Evolutionary conservation across 2,113 vertebrate genomes (phyloP), one percentile per base, ranked within the genome.

Genomic region (Elgaria multicarinata): DNA sequence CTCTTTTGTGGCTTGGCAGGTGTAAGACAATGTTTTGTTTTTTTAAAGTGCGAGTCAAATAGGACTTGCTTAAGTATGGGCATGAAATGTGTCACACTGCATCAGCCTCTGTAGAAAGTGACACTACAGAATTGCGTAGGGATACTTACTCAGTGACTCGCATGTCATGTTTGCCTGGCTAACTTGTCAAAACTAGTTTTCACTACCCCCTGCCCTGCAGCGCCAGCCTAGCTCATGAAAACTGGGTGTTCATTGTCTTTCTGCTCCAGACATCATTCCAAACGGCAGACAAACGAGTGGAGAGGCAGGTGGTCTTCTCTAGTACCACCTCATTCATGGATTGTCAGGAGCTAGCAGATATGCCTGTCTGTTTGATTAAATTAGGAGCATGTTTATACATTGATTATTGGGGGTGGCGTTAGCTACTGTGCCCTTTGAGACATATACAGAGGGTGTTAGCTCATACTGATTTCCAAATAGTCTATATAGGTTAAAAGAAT

Each of bases 141-240:
- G 86, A 93, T 89, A 84, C 90, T 95, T 91, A 88, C 89, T 94
- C 91, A 77, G 76, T 0, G 88, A 92, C 92, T 92, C 80, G 88
- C 1, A 0, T 36, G 6, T 93, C 92, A 85, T 93, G 90, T 86
- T 94, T 96, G 94, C 94, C 90, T 95, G 95, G 90, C 83, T 94
- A 93, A 93, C 94, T 92, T 93, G 94, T 95, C 96, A 95, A 80
- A 94, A 88, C 80, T 58, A 26, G 42, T 95, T 94, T 92, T 91
- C 88, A 84, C 89, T 93, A 46, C 78, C 80, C 86, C 94, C 74
- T 92, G 86, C 95, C 93, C 93, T 71, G 85, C 84, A 95, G 95
- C 95, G 81, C 55, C 86, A 92, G 42, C 92, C 90, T 86, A 91
- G 90, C 90, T 93, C 85, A 7, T 91, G 90, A 92, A 88, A 96